Conservation (phyloP, 92 coral and sea anemone species). For the Bergia puertoricense region DNA sequence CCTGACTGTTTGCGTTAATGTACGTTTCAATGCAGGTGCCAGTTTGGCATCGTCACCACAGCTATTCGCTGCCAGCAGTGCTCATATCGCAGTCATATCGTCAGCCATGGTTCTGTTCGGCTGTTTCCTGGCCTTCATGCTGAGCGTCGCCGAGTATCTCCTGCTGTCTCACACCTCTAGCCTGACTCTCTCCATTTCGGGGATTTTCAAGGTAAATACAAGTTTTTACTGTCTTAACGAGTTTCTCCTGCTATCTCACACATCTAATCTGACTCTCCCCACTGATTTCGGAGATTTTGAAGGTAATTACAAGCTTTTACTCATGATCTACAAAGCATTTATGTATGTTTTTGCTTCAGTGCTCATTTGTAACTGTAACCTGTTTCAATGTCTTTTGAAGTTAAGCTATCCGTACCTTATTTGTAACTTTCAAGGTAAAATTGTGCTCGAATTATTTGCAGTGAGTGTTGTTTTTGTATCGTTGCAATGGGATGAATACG, state of each 20-base stretch:
- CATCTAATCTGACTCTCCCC: no score
- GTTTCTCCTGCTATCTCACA: no score
- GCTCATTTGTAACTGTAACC: no score
- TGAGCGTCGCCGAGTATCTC: constrained; percentile 87
- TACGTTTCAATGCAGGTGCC: constrained; percentile 61
- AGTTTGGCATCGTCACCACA: constrained; percentile 77
- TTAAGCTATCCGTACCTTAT: neutral
- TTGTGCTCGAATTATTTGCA: no score
- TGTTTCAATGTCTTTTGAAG: neutral
- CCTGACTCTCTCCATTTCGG: constrained; percentile 85
- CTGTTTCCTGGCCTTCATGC: constrained; percentile 92
- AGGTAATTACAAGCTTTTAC: no score
- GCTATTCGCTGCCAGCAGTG: constrained; percentile 74
- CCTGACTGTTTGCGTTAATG: neutral
- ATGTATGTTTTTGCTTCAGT: no score
- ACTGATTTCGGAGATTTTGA: no score
- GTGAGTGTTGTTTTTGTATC: neutral
- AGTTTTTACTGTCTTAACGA: no score
- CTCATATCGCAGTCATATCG: constrained; percentile 56
- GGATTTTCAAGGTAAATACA: constrained; percentile 87
- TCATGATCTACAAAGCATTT: no score
- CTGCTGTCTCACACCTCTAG: constrained; percentile 91
- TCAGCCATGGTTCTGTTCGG: constrained; percentile 87
- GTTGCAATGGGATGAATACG: no score
- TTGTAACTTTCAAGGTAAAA: neutral